Base-by-base conservation (phyloP, 2,113 vertebrate species). In the Mirounga angustirostris region DNA sequence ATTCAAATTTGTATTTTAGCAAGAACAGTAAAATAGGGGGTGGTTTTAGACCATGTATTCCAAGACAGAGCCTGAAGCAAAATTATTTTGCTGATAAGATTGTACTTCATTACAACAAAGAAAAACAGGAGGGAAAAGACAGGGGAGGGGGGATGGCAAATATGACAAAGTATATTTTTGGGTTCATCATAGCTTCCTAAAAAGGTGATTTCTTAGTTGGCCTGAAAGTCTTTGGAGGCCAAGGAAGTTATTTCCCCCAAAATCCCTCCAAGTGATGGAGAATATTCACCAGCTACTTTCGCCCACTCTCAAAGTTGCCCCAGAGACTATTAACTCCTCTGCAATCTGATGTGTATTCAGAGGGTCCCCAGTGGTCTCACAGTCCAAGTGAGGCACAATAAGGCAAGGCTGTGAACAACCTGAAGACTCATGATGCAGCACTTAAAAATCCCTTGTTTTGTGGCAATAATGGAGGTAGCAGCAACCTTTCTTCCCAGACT, bases 1-100 rank as follows among this genome's bases (percentile, higher is more conserved):
- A 46, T 67, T 93, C 69, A 80, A 92, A 56, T 40, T 79, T 69
- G 54, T 85, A 19, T 89, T 92, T 94, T 63, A 54, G 24, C 43
- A 86, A 90, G 71, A 61, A 81, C 61, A 58, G 54, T 61, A 82
- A 46, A 81, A 81, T 12, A 89, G 56, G 9, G 21, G 5, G 59
- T 28, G 16, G 1, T 95, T 90, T 93, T 69, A 87, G 52, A 61
- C 12, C 59, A 82, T 6, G 33, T 81, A 5, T 86, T 43, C 22
- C 94, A 52, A 16, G 13, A 50, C 13, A 74, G 26, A 58, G 36
- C 19, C 26, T 59, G 4, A 89, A 56, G 33, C 19, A 58, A 73
- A 58, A 73, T 74, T 36, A 1, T 52, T 52, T 50, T 80, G 24
- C 78, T 89, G 71, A 59, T n/a, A 65, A 2, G 63, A 65, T 65